Conservation (phyloP, 2,797 vertebrate genomes). For the Girardinus metallicus region DNA sequence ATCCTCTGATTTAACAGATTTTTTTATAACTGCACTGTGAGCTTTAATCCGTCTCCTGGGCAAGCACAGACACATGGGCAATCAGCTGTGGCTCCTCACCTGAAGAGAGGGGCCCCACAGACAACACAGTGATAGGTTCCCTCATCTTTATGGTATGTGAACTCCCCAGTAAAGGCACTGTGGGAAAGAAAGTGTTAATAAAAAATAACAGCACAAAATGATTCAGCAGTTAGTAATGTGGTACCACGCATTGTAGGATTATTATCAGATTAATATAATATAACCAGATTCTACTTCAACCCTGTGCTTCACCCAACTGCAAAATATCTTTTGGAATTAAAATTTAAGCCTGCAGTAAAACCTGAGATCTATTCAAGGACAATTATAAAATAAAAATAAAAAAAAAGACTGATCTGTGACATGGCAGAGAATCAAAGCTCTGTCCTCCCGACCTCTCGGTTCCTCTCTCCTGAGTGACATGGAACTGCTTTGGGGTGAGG, state of each 20-base stretch:
- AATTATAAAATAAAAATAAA: neutral
- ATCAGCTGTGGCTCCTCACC: constrained; percentile 73
- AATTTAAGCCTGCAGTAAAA: neutral
- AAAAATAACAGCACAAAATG: neutral
- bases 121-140: constrained; percentile 93
- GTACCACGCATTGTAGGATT: neutral
- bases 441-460: constrained; percentile 88
- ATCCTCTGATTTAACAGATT: neutral
- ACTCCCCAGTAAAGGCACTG: constrained; percentile 94
- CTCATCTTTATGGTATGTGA: constrained; percentile 86
- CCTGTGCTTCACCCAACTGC: neutral
- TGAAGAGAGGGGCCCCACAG: constrained; percentile 89
- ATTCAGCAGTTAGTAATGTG: neutral
- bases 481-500: constrained; percentile 91
- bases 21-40: neutral
- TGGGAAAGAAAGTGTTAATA: neutral
- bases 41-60: neutral
- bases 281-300: neutral
- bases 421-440: neutral
- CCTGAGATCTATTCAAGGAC: neutral
- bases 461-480: constrained; percentile 96
- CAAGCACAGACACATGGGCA: neutral
- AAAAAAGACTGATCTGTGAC: neutral
- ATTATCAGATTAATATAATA: neutral
- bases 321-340: neutral